Percentiles rank a stretch among this genome's conserved stretches.
These are phyloP conservation scores for Lepidurus packardi DNA, from an alignment of 1,140 invertebrate species.

Conservation along the genomic window DNA sequence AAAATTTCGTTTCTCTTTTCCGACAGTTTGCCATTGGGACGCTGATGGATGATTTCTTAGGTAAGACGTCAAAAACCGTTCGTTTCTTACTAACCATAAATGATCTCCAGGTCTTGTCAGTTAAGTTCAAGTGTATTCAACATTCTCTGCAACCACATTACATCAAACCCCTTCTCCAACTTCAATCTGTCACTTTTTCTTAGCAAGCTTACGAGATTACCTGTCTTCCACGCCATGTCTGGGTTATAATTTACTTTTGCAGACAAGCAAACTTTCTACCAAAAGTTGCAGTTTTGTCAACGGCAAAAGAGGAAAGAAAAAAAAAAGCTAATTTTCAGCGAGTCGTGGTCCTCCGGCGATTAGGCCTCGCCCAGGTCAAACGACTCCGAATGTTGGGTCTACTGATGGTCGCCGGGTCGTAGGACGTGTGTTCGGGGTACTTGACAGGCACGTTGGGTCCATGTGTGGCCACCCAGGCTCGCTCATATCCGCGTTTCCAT, in stretches of 20 bases:
- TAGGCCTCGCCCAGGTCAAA: not conserved
- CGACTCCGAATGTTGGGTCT: not conserved
- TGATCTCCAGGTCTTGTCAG: constrained; percentile 40
- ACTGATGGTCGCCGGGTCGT: not conserved
- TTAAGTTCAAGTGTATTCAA: constrained; percentile 28
- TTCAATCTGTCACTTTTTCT: not conserved
- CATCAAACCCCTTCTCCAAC: not conserved
- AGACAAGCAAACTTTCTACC: too few species aligned
- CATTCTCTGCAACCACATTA: not conserved
- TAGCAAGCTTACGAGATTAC: not conserved
- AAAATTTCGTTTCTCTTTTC: constrained; percentile 41
- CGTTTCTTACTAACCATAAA: constrained; percentile 37
- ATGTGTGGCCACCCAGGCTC: constrained; percentile 29
- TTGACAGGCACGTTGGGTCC: constrained; percentile 31
- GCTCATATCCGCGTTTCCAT: constrained; percentile 32
- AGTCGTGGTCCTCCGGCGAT: not conserved
- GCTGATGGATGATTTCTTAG: constrained; percentile 95
- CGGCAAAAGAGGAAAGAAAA: not conserved
- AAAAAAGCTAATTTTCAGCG: not conserved
- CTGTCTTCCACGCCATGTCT: not conserved
- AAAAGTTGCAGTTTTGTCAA: not conserved
- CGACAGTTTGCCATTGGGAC: constrained; percentile 94
- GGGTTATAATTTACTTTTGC: too few species aligned
- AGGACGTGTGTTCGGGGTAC: constrained; percentile 29
- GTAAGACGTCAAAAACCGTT: constrained; percentile 42